A percentile compares a stretch with the other conserved stretches of the same genome.
These are phyloP conservation scores for Lophura swinhoii DNA, from an alignment of 2,797 vertebrate genomes.

Conservation along the genomic window DNA sequence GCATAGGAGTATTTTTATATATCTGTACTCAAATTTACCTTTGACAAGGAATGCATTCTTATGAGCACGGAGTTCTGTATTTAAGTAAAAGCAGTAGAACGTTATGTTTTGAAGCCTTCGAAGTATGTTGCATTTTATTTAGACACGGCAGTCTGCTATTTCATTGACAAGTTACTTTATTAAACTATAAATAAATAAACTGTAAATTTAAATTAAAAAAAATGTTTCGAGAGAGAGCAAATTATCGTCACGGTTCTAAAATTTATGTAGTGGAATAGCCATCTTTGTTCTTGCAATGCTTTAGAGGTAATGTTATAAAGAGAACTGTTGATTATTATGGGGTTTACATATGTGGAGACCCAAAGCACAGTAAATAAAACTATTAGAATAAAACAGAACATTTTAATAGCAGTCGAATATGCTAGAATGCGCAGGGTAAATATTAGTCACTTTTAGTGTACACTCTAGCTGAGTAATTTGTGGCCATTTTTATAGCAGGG, in stretches of 20 bases:
- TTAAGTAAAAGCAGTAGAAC: neutral
- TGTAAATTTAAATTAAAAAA: neutral
- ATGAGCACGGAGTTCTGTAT: neutral
- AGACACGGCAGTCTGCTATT: neutral
- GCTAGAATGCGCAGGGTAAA: neutral
- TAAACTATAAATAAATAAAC: slow-evolving; percentile 26
- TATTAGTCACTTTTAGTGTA: slow-evolving; percentile 25
- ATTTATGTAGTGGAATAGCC: neutral
- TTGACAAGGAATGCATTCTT: neutral
- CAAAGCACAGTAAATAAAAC: slow-evolving; percentile 21
- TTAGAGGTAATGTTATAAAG: neutral
- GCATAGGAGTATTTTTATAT: neutral
- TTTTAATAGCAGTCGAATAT: slow-evolving; percentile 5
- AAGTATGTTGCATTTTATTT: neutral
- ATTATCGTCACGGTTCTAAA: neutral
- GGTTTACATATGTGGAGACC: neutral
- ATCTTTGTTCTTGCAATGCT: neutral
- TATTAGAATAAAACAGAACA: neutral
- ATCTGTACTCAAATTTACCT: neutral
- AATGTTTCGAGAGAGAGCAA: neutral
- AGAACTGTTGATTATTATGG: neutral
- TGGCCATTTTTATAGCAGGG: neutral
- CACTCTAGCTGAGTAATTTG: neutral
- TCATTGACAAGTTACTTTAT: slow-evolving; percentile 17
- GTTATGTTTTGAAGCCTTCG: slow-evolving; percentile 4